These are phyloP conservation scores for Telmatherina bonti DNA, from an alignment of 2,797 vertebrate genomes.

Conservation along the genomic window DNA sequence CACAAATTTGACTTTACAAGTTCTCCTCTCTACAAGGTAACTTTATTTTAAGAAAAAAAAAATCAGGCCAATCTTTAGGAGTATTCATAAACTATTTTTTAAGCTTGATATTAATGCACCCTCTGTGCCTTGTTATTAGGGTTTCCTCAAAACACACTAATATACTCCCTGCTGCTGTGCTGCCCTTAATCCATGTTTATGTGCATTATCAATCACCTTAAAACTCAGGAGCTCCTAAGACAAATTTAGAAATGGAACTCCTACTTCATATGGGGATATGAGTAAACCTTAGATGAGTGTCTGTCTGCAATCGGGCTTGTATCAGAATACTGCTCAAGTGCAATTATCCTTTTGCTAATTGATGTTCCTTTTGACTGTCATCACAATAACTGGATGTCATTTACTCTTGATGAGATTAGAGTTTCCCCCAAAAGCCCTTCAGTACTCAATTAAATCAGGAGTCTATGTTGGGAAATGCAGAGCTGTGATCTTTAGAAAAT, in stretches of 20 bases:
- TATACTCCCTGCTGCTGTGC: conserved; percentile 30
- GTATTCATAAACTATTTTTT: conserved; percentile 23
- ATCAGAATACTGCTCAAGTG: conserved; percentile 56
- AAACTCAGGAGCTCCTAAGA: conserved; percentile 36
- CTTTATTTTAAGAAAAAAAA: conserved; percentile 58
- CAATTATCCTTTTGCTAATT: conserved; percentile 41
- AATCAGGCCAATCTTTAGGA: conserved; percentile 33
- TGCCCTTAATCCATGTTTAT: conserved; percentile 51
- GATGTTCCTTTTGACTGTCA: conserved; percentile 60
- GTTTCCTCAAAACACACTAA: conserved; percentile 36
- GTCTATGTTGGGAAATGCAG: conserved; percentile 48
- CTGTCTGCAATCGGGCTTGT: conserved; percentile 38
- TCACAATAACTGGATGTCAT: conserved; percentile 66
- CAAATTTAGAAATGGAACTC: conserved; percentile 41
- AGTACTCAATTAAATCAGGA: conserved; percentile 46
- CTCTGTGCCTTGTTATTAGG: conserved; percentile 35
- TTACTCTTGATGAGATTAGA: conserved; percentile 62
- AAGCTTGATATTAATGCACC: conserved; percentile 23
- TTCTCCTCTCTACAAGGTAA: conserved; percentile 11
- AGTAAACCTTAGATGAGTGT: conserved; percentile 18
- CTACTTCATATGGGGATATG: conserved; percentile 39
- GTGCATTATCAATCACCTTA: conserved; percentile 57
- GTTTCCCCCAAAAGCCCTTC: conserved; percentile 44
- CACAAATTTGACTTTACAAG: conserved; percentile 21
- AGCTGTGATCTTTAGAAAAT: conserved; percentile 52